A percentile compares a stretch with the other conserved stretches of the same genome.
These are phyloP conservation scores for Drosophila paramelanica DNA, from an alignment of 2,888 invertebrate genomes.

Conservation along the genomic window DNA sequence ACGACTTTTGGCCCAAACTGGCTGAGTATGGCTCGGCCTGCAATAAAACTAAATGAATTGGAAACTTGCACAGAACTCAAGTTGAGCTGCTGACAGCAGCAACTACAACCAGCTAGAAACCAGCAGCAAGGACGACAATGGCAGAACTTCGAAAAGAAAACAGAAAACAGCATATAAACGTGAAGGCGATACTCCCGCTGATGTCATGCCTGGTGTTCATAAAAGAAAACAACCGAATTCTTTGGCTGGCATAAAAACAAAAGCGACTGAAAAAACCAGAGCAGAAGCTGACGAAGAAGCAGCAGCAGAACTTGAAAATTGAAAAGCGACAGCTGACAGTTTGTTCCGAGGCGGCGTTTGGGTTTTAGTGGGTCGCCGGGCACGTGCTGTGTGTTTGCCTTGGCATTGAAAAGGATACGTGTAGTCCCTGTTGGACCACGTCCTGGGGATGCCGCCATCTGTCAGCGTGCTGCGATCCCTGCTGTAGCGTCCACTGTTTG, in stretches of 20 bases:
- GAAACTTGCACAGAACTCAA: slow-evolving; percentile 73
- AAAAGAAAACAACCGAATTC: slow-evolving; percentile 58
- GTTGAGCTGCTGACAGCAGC: slow-evolving; percentile 51
- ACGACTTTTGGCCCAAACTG: slow-evolving; percentile 56
- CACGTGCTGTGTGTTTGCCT: slow-evolving; percentile 59
- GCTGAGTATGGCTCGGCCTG: slow-evolving; percentile 22
- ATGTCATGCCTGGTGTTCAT: slow-evolving; percentile 60
- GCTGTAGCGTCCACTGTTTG: slow-evolving; percentile 49
- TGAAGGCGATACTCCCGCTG: slow-evolving; percentile 54
- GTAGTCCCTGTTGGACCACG: background rate
- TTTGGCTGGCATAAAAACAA: slow-evolving; percentile 22
- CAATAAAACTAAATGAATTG: slow-evolving; percentile 79
- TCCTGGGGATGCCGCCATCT: slow-evolving; percentile 25
- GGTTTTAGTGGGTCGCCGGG: slow-evolving; percentile 35
- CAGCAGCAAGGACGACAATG: slow-evolving; percentile 20
- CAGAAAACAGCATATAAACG: slow-evolving; percentile 15
- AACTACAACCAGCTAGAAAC: slow-evolving; percentile 7
- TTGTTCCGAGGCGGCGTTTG: slow-evolving; percentile 3
- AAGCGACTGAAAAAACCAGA: slow-evolving; percentile 4
- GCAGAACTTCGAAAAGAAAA: slow-evolving; percentile 43
- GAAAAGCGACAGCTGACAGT: slow-evolving; percentile 58
- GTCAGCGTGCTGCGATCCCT: too few species aligned
- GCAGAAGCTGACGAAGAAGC: slow-evolving; percentile 19
- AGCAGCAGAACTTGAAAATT: slow-evolving; percentile 45
- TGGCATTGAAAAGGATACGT: slow-evolving; percentile 49